These are phyloP conservation scores for Gymnoscopelus braueri DNA, from an alignment of 2,797 vertebrate species.

Conservation along the genomic window DNA sequence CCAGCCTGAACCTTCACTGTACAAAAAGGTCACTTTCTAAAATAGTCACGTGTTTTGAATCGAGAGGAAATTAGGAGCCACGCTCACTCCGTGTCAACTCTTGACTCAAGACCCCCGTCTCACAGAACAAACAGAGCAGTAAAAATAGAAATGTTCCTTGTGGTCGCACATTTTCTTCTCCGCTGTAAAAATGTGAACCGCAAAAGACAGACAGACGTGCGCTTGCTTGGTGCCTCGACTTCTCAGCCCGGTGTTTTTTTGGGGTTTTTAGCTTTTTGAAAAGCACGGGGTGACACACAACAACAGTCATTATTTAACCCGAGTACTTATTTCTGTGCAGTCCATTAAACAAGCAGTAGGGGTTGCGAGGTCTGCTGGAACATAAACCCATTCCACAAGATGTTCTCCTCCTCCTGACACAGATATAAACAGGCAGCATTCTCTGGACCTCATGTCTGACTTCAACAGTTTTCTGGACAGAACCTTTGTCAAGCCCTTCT, in stretches of 20 bases:
- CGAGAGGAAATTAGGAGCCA: slow-evolving; percentile 43
- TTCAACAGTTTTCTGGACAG: slow-evolving; percentile 14
- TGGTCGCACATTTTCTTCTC: slow-evolving; percentile 42
- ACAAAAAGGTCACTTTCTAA: slow-evolving; percentile 33
- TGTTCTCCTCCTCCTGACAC: neutral
- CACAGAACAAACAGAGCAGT: slow-evolving; percentile 39
- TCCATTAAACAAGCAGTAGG: slow-evolving; percentile 38
- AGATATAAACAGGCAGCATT: slow-evolving; percentile 41
- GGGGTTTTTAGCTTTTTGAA: slow-evolving; percentile 19
- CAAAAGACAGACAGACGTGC: slow-evolving; percentile 48
- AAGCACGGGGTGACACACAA: slow-evolving; percentile 17
- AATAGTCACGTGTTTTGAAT: slow-evolving; percentile 40
- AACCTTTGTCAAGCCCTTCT: neutral
- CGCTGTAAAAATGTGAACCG: slow-evolving; percentile 59
- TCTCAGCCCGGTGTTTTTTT: slow-evolving; percentile 22
- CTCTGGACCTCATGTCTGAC: slow-evolving; percentile 4
- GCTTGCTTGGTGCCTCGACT: slow-evolving; percentile 8
- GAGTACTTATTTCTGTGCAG: slow-evolving; percentile 41
- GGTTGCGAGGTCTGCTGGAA: slow-evolving; percentile 25
- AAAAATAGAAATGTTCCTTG: slow-evolving; percentile 66
- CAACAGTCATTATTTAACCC: slow-evolving; percentile 44
- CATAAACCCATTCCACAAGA: slow-evolving; percentile 45
- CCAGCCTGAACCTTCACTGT: slow-evolving; percentile 30
- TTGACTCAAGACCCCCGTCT: slow-evolving; percentile 37
- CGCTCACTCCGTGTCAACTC: slow-evolving; percentile 43